Base-by-base conservation (phyloP, 2,888 invertebrate species). In the Drosophila pseudotalamancana region DNA sequence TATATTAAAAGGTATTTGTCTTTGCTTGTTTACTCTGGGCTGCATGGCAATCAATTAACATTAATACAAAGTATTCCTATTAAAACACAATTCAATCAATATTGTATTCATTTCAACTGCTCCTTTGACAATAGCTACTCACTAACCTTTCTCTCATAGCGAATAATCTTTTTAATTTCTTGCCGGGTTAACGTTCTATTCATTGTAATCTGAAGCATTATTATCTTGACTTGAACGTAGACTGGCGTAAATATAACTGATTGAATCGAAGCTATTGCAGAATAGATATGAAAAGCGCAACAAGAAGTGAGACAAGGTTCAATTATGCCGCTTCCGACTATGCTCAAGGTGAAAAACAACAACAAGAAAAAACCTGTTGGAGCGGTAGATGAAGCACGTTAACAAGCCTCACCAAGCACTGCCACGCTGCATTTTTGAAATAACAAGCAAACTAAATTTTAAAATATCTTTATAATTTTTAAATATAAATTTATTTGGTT, bases 281-380 rank as follows among this genome's bases (percentile, higher is more conserved):
- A 64, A 59, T 21, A 39, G 12, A 18, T 6, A 42, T 19, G n/a
- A 11, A 57, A 48, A 43, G 19, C 42, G 31, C 32, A 54, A 39
- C 48, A 57, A 62, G 32, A 55, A 62, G 40, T 61, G 65, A 80
- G 67, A 39, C 74, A 85, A 77, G 73, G 85, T 79, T 71, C 67
- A 67, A 61, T 49, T 19, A 40, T 49, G 54, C 37, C 53, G 61
- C 62, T 75, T 75, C 69, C 67, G 59, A 53, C 42, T 46, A 19
- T 60, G 35, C 14, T 48, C 57, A 55, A 78, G 35, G 51, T 43
- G 14, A 32, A 14, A 18, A 43, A 45, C 18, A 64, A 39, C 37
- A 60, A 39, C 23, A 48, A 51, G 23, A 45, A 60, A 37, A 67
- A 76, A 76, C 76, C 80, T 67, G 76, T 76, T 76, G 55, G 54